Conservation (phyloP, 37 sponge, comb jelly and placozoan genomes). For the Axinella damicornis region DNA sequence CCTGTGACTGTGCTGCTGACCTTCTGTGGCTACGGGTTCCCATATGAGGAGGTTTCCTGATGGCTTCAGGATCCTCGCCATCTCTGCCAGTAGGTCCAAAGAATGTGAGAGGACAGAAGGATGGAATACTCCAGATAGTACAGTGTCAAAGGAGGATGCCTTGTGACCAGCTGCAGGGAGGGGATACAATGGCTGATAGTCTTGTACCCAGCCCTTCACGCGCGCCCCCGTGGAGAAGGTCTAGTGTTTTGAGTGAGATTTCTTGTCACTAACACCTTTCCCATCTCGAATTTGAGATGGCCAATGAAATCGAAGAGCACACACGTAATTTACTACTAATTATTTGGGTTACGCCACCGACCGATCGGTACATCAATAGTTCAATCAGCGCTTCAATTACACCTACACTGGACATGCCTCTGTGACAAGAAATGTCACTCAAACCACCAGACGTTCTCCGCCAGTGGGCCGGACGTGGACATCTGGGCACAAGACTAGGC, state of each 20-base stretch:
- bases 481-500: not conserved
- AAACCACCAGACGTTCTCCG: no score
- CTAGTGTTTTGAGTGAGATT: no score
- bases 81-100: conserved; percentile 71
- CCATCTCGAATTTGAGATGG: no score
- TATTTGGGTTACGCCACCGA: no score
- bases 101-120: conserved; percentile 51
- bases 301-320: not conserved
- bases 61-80: conserved; percentile 81
- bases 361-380: no score
- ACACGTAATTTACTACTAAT: not conserved
- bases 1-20: no score
- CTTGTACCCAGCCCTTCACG: no score
- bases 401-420: no score
- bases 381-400: no score
- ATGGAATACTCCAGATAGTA: conserved; percentile 56
- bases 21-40: conserved; percentile 57
- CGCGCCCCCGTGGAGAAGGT: no score
- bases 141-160: conserved; percentile 63
- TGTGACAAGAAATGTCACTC: no score
- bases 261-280: no score
- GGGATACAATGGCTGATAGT: not conserved
- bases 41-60: conserved; percentile 64
- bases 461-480: not conserved
- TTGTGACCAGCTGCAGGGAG: conserved; percentile 52